Base-by-base conservation (phyloP, 1,140 invertebrate species). In the Rhyacophila brunnea region DNA sequence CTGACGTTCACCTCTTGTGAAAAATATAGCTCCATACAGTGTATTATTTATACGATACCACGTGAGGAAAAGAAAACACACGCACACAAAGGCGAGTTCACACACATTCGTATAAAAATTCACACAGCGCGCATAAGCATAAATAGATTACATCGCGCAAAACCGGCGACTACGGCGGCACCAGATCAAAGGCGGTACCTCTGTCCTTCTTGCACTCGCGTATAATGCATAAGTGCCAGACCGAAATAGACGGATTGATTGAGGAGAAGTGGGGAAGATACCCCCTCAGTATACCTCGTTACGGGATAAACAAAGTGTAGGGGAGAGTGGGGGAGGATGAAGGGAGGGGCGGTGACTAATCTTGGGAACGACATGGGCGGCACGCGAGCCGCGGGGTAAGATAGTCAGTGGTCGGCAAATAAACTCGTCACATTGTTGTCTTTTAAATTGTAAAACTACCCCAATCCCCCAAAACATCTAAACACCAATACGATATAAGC, bases 81-180 rank as follows among this genome's bases (percentile, higher is more conserved):
- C 23, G 38, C 6, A 46, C 7, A 35, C 28, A 32, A 45, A 17
- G 53, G 1, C 18, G 18, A 34, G 28, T 13, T 18, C 20, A 50
- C 15, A 49, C 28, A 50, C 13, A 52, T 34, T 15, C 11, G 6
- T 20, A 46, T 18, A 19, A 17, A 46, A 7, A 32, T 32, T n/a
- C 20, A 48, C 20, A 53, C 60, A 55, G 38, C 19, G 11, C 23
- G 58, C 56, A 59, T 54, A 58, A 58, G 53, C 62, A 53, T 64
- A 64, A 64, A 64, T 64, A 64, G 62, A 64, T 64, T 64, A 64
- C 47, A 60, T 58, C 57, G 62, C 49, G 57, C 52, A 58, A 59
- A 63, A 58, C 51, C 62, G 57, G 52, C 62, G 57, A 57, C 57
- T 54, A 45, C 57, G 57, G 52, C 62, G 57, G 62, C 57, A 40